phyloP scores from a whole-genome alignment of 2,113 vertebrate genomes.

The Grammomys dolichurus region DNA sequence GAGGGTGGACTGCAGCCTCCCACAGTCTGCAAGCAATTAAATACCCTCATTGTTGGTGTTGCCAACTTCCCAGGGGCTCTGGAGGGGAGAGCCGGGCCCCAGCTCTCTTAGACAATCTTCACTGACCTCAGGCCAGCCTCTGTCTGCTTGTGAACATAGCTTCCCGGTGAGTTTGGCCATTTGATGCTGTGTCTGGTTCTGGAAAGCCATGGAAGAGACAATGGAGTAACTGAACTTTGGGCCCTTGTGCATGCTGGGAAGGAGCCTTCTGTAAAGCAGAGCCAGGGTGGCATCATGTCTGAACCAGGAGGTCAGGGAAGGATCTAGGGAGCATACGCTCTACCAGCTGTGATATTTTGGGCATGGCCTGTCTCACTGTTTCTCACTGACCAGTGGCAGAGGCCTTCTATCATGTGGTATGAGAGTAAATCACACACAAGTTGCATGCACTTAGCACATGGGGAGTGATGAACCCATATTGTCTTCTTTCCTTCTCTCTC shows the following conservation, averaged over 20 bases:
- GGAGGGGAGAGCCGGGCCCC: neutral
- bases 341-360: neutral
- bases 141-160: conserved; percentile 42
- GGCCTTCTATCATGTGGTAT: neutral
- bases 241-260: neutral
- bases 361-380: neutral
- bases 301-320: neutral
- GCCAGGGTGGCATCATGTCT: neutral
- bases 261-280: neutral
- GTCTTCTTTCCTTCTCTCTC: neutral
- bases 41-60: conserved; percentile 36
- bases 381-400: conserved; percentile 16
- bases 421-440: conserved; percentile 15
- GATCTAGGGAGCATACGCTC: neutral
- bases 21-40: conserved; percentile 87
- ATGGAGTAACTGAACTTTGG: neutral
- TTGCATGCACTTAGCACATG: neutral
- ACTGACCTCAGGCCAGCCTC: neutral
- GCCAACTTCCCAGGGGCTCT: neutral
- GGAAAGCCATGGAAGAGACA: neutral
- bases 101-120: neutral
- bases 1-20: conserved; percentile 41
- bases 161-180: neutral
- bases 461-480: neutral
- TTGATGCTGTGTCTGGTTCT: conserved; percentile 34